Evolutionary conservation across 37 sponge, comb jelly and placozoan genomes (phyloP).

Genomic region (Cliona cf. orientalis): DNA sequence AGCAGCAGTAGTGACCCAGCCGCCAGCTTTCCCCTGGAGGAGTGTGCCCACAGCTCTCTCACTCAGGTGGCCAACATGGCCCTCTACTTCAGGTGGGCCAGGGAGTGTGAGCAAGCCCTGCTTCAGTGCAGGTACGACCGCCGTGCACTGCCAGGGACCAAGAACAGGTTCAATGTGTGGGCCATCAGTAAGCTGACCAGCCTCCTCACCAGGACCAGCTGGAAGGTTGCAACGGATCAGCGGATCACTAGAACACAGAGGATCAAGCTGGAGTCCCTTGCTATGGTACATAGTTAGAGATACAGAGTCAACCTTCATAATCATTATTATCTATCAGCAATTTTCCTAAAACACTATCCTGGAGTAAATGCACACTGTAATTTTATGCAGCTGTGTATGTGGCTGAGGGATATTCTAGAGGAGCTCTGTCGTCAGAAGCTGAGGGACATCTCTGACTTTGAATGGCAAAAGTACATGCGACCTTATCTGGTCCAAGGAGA

Average conservation of each 20-base stretch:
- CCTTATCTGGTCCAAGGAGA: conserved; percentile 28
- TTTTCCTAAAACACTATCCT: neutral
- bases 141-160: conserved; percentile 59
- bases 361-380: neutral
- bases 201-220: conserved; percentile 46
- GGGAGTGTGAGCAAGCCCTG: conserved; percentile 76
- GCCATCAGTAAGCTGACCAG: conserved; percentile 49
- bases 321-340: neutral
- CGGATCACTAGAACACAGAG: conserved; percentile 23
- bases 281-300: conserved; percentile 29
- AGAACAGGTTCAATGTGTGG: conserved; percentile 47
- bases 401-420: conserved; percentile 81
- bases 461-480: conserved; percentile 80
- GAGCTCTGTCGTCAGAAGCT: conserved; percentile 80
- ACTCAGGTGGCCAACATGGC: conserved; percentile 77
- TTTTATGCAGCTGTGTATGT: conserved; percentile 53
- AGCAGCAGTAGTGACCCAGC: neutral
- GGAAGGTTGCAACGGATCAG: conserved; percentile 50
- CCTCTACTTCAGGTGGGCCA: conserved; percentile 83
- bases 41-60: conserved; percentile 21
- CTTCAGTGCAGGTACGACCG: conserved; percentile 53
- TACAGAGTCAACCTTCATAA: neutral
- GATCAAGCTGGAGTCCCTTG: conserved; percentile 55
- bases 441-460: conserved; percentile 83
- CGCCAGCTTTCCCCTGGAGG: conserved; percentile 46